Conservation (phyloP, 2,888 invertebrate genomes). For the Dermolepida albohirtum region DNA sequence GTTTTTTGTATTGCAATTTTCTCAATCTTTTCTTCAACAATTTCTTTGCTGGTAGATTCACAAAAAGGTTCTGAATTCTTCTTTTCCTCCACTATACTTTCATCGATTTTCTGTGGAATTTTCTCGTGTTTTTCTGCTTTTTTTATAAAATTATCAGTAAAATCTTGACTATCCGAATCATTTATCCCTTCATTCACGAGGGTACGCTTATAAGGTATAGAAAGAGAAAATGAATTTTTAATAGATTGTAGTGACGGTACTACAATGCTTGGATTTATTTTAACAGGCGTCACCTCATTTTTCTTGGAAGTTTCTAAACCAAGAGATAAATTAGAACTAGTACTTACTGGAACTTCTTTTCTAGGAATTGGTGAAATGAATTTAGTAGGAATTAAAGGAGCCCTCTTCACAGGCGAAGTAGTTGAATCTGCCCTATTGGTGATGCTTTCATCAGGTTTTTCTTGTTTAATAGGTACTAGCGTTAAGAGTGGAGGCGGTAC, state of each 20-base stretch:
- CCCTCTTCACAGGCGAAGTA: constrained; percentile 45
- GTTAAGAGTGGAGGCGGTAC: constrained; percentile 33
- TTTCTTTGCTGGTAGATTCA: constrained; percentile 9
- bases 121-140: constrained; percentile 30
- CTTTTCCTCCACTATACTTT: constrained; percentile 24
- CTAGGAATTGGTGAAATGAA: constrained; percentile 46
- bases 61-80: constrained; percentile 41
- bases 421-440: constrained; percentile 30
- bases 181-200: constrained; percentile 47
- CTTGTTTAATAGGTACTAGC: constrained; percentile 33
- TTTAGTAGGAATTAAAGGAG: constrained; percentile 49
- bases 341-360: constrained; percentile 35
- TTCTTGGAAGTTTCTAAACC: constrained; percentile 12
- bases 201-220: constrained; percentile 54
- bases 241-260: neutral
- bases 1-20: neutral
- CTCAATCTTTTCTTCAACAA: constrained; percentile 19
- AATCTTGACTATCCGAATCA: constrained; percentile 53
- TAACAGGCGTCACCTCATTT: neutral
- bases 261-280: neutral
- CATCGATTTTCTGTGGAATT: neutral
- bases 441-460: constrained; percentile 40
- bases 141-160: constrained; percentile 49
- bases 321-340: neutral
- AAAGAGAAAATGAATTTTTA: constrained; percentile 47